Evolutionary conservation across 2,113 vertebrate species (phyloP).

Genomic region (Cygnus atratus): DNA sequence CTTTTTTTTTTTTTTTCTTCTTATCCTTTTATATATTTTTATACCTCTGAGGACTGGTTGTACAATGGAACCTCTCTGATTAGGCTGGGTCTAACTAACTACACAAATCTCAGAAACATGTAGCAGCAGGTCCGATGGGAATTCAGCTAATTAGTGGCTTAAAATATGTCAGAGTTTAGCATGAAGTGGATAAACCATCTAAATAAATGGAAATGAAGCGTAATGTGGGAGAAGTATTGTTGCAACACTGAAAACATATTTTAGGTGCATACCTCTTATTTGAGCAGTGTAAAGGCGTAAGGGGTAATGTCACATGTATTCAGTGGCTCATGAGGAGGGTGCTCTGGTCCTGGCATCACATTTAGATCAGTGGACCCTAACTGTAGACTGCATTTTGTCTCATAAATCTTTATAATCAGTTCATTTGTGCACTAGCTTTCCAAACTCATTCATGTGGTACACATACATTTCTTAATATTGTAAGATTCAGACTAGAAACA

Average conservation of each 20-base stretch:
- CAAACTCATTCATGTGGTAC: neutral
- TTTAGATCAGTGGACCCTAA: neutral
- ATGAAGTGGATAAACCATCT: conserved; percentile 4
- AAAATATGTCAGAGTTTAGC: conserved; percentile 19
- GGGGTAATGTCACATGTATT: neutral
- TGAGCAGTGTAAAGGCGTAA: neutral
- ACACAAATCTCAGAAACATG: neutral
- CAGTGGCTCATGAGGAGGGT: neutral
- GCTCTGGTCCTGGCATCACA: neutral
- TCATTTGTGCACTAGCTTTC: neutral
- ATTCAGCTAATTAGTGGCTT: conserved; percentile 28
- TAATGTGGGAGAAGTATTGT: neutral
- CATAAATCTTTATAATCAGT: neutral
- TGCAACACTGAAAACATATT: neutral
- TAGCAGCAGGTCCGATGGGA: neutral
- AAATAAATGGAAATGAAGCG: neutral
- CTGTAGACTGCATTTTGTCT: neutral
- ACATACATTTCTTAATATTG: neutral
- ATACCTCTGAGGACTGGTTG: neutral
- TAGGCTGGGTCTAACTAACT: neutral
- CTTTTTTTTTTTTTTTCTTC: neutral
- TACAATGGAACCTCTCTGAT: neutral
- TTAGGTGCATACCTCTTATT: neutral
- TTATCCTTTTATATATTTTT: neutral
- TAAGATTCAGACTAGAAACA: neutral